Evolutionary conservation across 1,140 invertebrate species (phyloP).

Genomic region (Pogonus chalceus): DNA sequence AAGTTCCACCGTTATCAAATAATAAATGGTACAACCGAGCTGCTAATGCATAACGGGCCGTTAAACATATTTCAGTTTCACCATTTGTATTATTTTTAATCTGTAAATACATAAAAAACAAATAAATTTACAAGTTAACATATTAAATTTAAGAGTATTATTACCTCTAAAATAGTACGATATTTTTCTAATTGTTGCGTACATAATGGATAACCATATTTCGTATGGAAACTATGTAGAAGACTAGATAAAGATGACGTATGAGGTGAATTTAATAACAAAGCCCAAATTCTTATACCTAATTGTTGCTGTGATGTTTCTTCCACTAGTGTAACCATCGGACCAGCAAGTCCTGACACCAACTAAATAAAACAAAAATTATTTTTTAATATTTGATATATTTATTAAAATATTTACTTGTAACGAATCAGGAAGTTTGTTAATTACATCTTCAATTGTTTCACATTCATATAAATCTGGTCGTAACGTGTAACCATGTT

Average conservation of each 20-base stretch:
- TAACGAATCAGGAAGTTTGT: conserved; percentile 38
- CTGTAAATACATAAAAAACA: too few relatives aligned
- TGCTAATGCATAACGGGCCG: conserved; percentile 17
- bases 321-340: conserved; percentile 21
- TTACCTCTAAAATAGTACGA: conserved; percentile 24
- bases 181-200: conserved; percentile 21
- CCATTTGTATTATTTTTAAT: conserved; percentile 20
- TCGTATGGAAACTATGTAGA: conserved; percentile 22
- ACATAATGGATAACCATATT: conserved; percentile 24
- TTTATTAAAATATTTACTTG: conserved; percentile 16
- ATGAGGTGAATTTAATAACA: conserved; percentile 28
- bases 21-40: conserved; percentile 29
- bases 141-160: background rate
- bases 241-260: conserved; percentile 21
- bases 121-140: conserved; percentile 8
- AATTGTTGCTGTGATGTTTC: conserved; percentile 15
- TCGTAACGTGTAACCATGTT: conserved; percentile 49
- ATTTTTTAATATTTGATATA: conserved; percentile 4
- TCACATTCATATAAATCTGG: conserved; percentile 44
- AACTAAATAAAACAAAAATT: background rate
- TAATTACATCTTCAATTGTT: conserved; percentile 42
- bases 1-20: conserved; percentile 21
- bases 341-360: conserved; percentile 15
- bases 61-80: conserved; percentile 1
- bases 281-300: conserved; percentile 26